A percentile compares a stretch with the other conserved stretches of the same genome.
Evolutionary conservation across 2,888 invertebrate genomes (phyloP).

Genomic region (Pantelozetes paolii): DNA sequence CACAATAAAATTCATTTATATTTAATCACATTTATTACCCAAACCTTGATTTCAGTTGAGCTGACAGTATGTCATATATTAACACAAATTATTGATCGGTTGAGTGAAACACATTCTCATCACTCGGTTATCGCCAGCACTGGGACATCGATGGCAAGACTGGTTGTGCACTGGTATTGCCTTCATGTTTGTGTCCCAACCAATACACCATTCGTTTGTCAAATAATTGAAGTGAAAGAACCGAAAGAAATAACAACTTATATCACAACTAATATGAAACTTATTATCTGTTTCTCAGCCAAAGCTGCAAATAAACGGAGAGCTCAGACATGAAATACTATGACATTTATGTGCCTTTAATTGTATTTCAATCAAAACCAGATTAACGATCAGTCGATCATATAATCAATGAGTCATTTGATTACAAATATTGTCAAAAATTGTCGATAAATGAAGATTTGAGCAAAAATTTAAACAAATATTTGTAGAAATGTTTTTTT

Average conservation of each 20-base stretch:
- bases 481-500: background rate
- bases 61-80: constrained; percentile 7
- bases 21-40: constrained; percentile 30
- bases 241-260: constrained; percentile 24
- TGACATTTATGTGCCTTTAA: constrained; percentile 33
- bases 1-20: constrained; percentile 21
- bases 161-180: background rate
- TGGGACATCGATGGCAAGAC: background rate
- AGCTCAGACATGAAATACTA: background rate
- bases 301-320: background rate
- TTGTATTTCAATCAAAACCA: constrained; percentile 21
- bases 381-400: constrained; percentile 3
- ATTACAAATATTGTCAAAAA: background rate
- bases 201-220: constrained; percentile 30
- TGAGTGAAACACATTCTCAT: constrained; percentile 11
- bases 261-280: constrained; percentile 19
- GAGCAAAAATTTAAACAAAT: background rate
- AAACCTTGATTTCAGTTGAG: constrained; percentile 4
- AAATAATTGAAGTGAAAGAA: background rate
- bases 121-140: background rate
- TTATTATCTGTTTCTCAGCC: constrained; percentile 19
- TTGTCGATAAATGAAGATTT: background rate
- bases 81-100: constrained; percentile 3
- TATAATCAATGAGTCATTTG: background rate
- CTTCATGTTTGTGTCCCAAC: constrained; percentile 23